phyloP scores from a whole-genome alignment of 1,140 invertebrate species.

The Neuroterus valhalla region DNA sequence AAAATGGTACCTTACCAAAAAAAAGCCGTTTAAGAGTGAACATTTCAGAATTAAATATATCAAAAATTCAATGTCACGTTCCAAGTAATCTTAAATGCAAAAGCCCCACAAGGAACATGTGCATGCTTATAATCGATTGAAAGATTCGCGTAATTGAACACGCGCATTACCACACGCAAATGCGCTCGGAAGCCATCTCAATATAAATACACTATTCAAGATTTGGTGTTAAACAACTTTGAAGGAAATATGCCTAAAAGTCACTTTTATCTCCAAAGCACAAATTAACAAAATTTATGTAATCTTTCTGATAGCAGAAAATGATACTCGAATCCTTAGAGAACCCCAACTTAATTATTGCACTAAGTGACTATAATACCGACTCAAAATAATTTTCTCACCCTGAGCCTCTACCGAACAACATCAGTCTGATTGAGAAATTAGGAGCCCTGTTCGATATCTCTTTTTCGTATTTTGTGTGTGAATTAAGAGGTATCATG shows the following conservation, averaged over 20 bases:
- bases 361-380: background rate
- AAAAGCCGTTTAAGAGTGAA: too few relatives aligned
- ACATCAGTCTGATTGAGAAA: slow-evolving; percentile 11
- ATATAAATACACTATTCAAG: background rate
- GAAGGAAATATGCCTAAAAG: background rate
- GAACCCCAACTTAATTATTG: background rate
- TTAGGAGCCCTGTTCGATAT: slow-evolving; percentile 34
- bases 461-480: slow-evolving; percentile 36
- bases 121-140: slow-evolving; percentile 53
- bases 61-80: too few relatives aligned
- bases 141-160: slow-evolving; percentile 61
- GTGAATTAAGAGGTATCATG: slow-evolving; percentile 59
- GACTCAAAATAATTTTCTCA: slow-evolving; percentile 8
- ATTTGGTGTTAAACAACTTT: background rate
- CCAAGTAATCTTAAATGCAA: too few relatives aligned
- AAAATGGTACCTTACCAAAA: too few relatives aligned
- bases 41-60: too few relatives aligned
- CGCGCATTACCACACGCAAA: slow-evolving; percentile 23
- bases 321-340: too few relatives aligned
- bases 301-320: too few relatives aligned
- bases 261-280: too few relatives aligned
- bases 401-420: background rate
- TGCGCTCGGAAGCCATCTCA: background rate
- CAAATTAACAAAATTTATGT: too few relatives aligned
- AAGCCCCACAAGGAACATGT: slow-evolving; percentile 14